phyloP scores from a whole-genome alignment of 2,888 invertebrate genomes.

The Spodoptera littoralis region DNA sequence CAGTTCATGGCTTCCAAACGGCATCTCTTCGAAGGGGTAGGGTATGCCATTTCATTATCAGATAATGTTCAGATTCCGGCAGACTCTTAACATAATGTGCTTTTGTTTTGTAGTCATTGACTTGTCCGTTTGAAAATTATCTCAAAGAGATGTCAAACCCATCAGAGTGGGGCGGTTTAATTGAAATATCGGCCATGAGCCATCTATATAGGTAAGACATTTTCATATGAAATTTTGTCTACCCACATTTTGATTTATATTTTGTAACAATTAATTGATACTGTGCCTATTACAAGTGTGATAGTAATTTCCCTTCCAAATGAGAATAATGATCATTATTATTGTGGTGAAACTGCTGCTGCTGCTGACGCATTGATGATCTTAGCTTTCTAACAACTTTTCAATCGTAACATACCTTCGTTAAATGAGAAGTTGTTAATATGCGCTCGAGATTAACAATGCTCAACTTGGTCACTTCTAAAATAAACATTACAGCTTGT shows the following conservation, averaged over 20 bases:
- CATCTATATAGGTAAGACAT: constrained; percentile 91
- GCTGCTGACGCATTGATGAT: too few species aligned
- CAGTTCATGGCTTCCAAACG: constrained; percentile 91
- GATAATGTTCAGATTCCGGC: constrained; percentile 35
- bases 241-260: constrained; percentile 46
- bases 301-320: too few species aligned
- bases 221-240: constrained; percentile 45
- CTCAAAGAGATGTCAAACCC: constrained; percentile 91
- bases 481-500: constrained; percentile 24
- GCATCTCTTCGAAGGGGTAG: constrained; percentile 90
- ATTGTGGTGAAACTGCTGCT: too few species aligned
- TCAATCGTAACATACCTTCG: not conserved
- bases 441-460: not conserved
- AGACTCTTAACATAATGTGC: constrained; percentile 50
- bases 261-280: constrained; percentile 26
- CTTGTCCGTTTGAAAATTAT: constrained; percentile 91
- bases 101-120: constrained; percentile 89
- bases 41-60: constrained; percentile 56
- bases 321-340: too few species aligned
- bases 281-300: constrained; percentile 49
- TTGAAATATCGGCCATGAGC: constrained; percentile 92
- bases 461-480: too few species aligned
- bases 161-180: constrained; percentile 91
- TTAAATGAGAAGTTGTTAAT: not conserved
- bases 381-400: not conserved